Evolutionary conservation across 2,797 vertebrate species (phyloP), one percentile per base, ranked within the genome.

Genomic region (Australoheros facetus): DNA sequence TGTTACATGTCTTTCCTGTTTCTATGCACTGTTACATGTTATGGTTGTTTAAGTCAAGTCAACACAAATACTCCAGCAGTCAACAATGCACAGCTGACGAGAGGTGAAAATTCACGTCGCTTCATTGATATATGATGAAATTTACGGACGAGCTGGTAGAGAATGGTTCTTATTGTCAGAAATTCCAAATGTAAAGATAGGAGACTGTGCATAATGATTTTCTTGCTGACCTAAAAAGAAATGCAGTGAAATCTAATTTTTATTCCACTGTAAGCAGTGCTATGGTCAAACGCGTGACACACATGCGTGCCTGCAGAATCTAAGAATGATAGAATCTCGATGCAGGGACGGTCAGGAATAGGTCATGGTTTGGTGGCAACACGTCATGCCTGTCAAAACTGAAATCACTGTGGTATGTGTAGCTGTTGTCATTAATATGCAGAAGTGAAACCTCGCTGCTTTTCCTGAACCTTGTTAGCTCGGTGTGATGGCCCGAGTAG

Each of bases 361-460:
- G 81, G 79, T 81, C 78, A 75, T 9, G 78, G n/a, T 77, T 79
- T 7, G 19, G 42, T 5, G 2, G 54, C 73, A 54, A 75, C 51
- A 57, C 77, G 32, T 39, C 59, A 11, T 42, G 82, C 7, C 72
- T 83, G 77, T 85, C 81, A 81, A 66, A 80, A 82, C 2, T 72
- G 69, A 80, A 79, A 83, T 85, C 69, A 62, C 60, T 83, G 80
- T 75, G 74, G 81, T 37, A 81, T 75, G 51, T 73, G 51, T 76
- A 55, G 45, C 17, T 77, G 86, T 75, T 71, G 64, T 87, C 62
- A 82, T 87, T 79, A 88, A 71, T 62, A 51, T 77, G 71, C 59
- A 79, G 82, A 88, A 84, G 81, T 83, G 75, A 88, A 89, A 82
- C 71, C 75, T 81, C 51, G 12, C 62, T 45, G 58, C 51, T 78